Evolutionary conservation across 2,888 invertebrate species (phyloP).

Genomic region (Acleris emargana): DNA sequence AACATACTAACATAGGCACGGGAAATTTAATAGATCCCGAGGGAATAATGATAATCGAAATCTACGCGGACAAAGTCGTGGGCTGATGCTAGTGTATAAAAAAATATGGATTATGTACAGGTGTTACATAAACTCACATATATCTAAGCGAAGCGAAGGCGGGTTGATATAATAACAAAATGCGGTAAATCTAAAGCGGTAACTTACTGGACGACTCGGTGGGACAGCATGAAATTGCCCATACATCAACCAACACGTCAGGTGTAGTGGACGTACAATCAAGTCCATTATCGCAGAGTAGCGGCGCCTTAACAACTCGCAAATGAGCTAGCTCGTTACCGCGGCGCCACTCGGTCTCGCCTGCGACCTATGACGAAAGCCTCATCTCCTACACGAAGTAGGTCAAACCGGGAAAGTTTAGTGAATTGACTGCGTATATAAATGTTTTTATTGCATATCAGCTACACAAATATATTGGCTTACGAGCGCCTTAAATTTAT

Average conservation of each 20-base stretch:
- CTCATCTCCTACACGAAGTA: slow-evolving; percentile 36
- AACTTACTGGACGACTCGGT: too few relatives aligned
- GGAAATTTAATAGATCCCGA: too few relatives aligned
- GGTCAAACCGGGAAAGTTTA: slow-evolving; percentile 28
- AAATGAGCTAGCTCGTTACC: slow-evolving; percentile 40
- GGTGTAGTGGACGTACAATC: slow-evolving; percentile 22
- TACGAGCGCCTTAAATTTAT: neutral
- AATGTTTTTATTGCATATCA: slow-evolving; percentile 9
- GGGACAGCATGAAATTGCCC: neutral
- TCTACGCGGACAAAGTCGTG: too few relatives aligned
- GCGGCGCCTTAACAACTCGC: slow-evolving; percentile 20
- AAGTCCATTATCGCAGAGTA: slow-evolving; percentile 21
- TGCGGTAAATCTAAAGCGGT: neutral
- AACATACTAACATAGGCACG: too few relatives aligned
- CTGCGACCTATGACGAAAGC: slow-evolving; percentile 40
- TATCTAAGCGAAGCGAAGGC: too few relatives aligned
- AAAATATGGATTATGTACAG: too few relatives aligned
- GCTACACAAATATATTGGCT: slow-evolving; percentile 12
- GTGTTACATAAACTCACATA: too few relatives aligned
- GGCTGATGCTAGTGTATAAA: too few relatives aligned
- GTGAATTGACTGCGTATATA: slow-evolving; percentile 15
- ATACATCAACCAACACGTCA: slow-evolving; percentile 4
- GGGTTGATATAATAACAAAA: neutral
- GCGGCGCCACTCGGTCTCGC: slow-evolving; percentile 66
- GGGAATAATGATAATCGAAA: too few relatives aligned